Base-by-base conservation (phyloP, 2,888 invertebrate species). In the Stramonita haemastoma region DNA sequence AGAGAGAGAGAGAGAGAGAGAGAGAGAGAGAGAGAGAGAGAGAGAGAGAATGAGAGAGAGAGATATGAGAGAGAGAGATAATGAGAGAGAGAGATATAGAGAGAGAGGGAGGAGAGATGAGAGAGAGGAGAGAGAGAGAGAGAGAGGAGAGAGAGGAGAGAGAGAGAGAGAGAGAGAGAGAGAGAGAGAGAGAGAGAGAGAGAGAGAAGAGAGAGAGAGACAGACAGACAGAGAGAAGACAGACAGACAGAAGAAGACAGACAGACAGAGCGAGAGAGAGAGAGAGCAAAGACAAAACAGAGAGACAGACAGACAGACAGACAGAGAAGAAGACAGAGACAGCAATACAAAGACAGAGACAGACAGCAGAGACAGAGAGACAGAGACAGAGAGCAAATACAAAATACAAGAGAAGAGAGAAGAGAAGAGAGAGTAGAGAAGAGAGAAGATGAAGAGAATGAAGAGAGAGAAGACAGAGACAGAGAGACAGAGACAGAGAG, bases 251-350 rank as follows among this genome's bases (percentile, higher is more conserved):
- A 73, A n/a, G n/a, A n/a, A 73, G 73, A 73, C n/a, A 73, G 73
- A 73, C n/a, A 73, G 73, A 73, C n/a, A 73, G 73, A 73, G 29
- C n/a, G 73, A 73, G 29, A 73, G 73, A 73, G 6, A 73, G 73
- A 73, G 6, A 73, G 73, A 73, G 6, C 19, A n/a, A 70, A 0
- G 4, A n/a, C 19, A 0, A 70, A n/a, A 70, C 0, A 70, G 70
- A 19, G 0, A 70, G 26, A 70, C 70, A 70, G 19, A 26, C 70
- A 70, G 70, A 70, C 60, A 60, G 60, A 60, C 17, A 60, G 60
- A 60, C 17, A 60, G 60, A 60, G 60, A 57, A 17, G 17, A 17
- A 60, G 60, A 60, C 15, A 60, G 60, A 60, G 60, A 60, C 15
- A 60, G 60, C 13, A 19, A 60, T 13, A 60, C 17, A 60, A 19